phyloP scores from a whole-genome alignment of 2,797 vertebrate species.

The Sebastes taczanowskii region DNA sequence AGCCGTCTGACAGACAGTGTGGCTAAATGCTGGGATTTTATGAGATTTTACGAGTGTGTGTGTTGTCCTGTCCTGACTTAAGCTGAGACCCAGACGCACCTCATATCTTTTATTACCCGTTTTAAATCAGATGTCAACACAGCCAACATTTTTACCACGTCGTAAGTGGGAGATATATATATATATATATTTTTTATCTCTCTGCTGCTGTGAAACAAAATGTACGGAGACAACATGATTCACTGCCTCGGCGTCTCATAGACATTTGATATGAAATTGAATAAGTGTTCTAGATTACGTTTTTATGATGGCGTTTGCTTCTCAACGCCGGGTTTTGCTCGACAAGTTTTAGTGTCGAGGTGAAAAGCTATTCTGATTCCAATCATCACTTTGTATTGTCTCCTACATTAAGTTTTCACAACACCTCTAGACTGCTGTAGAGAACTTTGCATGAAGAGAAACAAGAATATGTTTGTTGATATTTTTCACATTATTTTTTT shows the following conservation, averaged over 20 bases:
- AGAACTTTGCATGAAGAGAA: conserved; percentile 12
- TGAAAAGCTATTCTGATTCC: conserved; percentile 11
- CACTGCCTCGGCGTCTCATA: not conserved
- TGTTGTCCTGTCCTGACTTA: not conserved
- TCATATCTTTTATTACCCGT: conserved; percentile 30
- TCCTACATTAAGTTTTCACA: not conserved
- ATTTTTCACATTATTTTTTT: not conserved
- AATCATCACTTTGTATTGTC: not conserved
- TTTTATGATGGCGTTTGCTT: not conserved
- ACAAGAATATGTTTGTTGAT: not conserved
- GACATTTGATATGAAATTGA: not conserved
- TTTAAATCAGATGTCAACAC: conserved; percentile 44
- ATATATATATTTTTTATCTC: not conserved
- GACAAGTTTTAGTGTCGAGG: not conserved
- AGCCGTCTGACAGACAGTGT: conserved; percentile 49
- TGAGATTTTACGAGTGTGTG: not conserved
- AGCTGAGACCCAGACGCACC: conserved; percentile 29
- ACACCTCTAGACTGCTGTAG: conserved; percentile 8
- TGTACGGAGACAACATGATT: not conserved
- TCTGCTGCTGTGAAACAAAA: not conserved
- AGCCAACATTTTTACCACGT: conserved; percentile 10
- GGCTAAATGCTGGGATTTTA: conserved; percentile 42
- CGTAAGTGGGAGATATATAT: not conserved
- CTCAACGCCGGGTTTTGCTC: not conserved
- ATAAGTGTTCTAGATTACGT: not conserved